Evolutionary conservation across 2,113 vertebrate genomes (phyloP).

Genomic region (Psophia crepitans): DNA sequence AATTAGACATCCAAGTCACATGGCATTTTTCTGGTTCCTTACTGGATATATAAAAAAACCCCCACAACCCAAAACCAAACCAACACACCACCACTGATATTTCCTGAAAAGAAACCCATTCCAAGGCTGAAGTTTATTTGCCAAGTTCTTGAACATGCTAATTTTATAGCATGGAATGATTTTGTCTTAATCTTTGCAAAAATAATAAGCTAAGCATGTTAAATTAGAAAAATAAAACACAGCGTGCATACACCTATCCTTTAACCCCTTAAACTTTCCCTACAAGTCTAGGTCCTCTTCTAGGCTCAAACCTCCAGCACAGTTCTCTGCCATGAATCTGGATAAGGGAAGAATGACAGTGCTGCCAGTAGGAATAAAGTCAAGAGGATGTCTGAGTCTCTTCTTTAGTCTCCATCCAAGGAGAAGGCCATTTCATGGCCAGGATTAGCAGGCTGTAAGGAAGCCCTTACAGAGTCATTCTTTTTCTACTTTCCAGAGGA

Average conservation of each 20-base stretch:
- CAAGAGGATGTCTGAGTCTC: fast-evolving
- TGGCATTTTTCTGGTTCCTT: not conserved
- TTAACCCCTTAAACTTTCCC: not conserved
- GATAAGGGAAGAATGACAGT: not conserved
- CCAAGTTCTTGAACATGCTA: not conserved
- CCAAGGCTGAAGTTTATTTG: not conserved
- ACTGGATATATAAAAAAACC: not conserved
- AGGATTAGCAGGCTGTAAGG: not conserved
- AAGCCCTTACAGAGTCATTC: not conserved
- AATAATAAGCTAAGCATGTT: not conserved
- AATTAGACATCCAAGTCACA: constrained; percentile 34
- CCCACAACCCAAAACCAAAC: not conserved
- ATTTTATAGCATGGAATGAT: not conserved
- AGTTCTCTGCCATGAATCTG: not conserved
- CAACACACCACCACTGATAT: not conserved
- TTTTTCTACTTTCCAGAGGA: not conserved
- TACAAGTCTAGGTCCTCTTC: not conserved
- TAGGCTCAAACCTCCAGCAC: not conserved
- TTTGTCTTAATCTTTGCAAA: not conserved
- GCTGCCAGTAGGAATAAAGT: not conserved
- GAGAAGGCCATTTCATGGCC: not conserved
- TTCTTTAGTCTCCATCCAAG: not conserved
- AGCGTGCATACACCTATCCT: not conserved
- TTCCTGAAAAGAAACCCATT: not conserved
- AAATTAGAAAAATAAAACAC: not conserved